Evolutionary conservation across 2,113 vertebrate genomes (phyloP), one percentile per base, ranked within the genome.

Genomic region (Penelope pileata): DNA sequence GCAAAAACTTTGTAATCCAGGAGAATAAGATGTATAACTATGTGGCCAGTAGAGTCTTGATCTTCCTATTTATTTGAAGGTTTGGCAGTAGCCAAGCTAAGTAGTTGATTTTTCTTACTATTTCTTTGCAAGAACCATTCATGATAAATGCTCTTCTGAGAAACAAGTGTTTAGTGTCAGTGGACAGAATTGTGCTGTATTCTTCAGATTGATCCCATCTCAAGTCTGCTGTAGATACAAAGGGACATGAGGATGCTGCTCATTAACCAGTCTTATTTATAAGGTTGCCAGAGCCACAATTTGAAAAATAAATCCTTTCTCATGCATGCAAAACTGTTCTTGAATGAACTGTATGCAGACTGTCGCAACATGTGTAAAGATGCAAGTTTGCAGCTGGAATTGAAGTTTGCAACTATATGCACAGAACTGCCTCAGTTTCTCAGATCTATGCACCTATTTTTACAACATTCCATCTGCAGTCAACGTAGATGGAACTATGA

Each of bases 331-430:
- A 59, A 81, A 34, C 42, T 50, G 1, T 23, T 91, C 9, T 29
- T 22, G 54, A 18, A 32, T 15, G 1, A 62, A 66, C 16, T 10
- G 1, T 40, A 3, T 10, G 27, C 12, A 2, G 43, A 66, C 24
- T 32, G 4, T 5, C 6, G 1, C 4, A 30, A 5, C 4, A 12
- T 43, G 17, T 4, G 11, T 32, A 53, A 53, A 12, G 56, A 10
- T 12, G 6, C 0, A 3, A 6, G 19, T 27, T 58, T 7, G 5
- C 12, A 67, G 45, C 34, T 74, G 45, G 59, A 69, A 45, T 34
- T 51, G 63, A 53, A n/a, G 7, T 54, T 74, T 84, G 73, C 2
- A 13, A 13, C 64, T 40, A 0, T 27, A 6, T 21, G 51, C 40
- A 56, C 40, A 19, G 22, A 43, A 29, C 12, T 45, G 18, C 26